phyloP scores from a whole-genome alignment of 1,140 invertebrate species.

The Drosophila santomea region DNA sequence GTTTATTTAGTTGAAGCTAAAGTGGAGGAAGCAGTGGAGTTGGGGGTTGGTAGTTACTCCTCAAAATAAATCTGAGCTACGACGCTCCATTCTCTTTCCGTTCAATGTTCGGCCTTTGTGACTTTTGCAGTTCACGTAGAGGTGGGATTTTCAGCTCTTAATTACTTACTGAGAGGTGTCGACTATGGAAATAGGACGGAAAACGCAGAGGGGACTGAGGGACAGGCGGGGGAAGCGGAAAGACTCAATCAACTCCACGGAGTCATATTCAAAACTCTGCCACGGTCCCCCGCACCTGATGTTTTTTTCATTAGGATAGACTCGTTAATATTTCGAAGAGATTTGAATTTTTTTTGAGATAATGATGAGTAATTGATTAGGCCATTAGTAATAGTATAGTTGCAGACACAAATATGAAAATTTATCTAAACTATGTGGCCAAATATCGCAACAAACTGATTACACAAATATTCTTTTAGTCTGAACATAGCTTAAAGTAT shows the following conservation, averaged over 20 bases:
- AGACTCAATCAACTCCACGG: slow-evolving; percentile 18
- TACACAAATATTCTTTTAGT: no score
- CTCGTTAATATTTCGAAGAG: slow-evolving; percentile 26
- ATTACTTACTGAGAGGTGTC: slow-evolving; percentile 42
- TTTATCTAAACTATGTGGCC: neutral
- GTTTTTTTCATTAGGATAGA: slow-evolving; percentile 31
- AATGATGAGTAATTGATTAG: neutral
- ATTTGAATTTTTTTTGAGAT: neutral
- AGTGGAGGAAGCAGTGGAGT: slow-evolving; percentile 2
- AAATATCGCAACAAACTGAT: neutral
- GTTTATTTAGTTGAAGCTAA: no score
- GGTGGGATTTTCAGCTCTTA: slow-evolving; percentile 19
- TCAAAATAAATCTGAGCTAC: slow-evolving; percentile 36
- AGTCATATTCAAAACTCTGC: slow-evolving; percentile 10
- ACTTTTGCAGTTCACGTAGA: slow-evolving; percentile 9
- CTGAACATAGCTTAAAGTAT: neutral
- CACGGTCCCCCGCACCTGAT: slow-evolving; percentile 1
- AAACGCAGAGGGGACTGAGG: neutral
- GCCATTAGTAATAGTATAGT: neutral
- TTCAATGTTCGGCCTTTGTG: slow-evolving; percentile 13
- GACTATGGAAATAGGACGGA: slow-evolving; percentile 4
- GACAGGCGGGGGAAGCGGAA: no score
- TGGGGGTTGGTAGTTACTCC: slow-evolving; percentile 20
- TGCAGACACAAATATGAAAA: neutral
- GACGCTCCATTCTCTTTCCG: slow-evolving; percentile 45